phyloP scores from a whole-genome alignment of 2,797 vertebrate species.

The Myiotriccus ornatus region DNA sequence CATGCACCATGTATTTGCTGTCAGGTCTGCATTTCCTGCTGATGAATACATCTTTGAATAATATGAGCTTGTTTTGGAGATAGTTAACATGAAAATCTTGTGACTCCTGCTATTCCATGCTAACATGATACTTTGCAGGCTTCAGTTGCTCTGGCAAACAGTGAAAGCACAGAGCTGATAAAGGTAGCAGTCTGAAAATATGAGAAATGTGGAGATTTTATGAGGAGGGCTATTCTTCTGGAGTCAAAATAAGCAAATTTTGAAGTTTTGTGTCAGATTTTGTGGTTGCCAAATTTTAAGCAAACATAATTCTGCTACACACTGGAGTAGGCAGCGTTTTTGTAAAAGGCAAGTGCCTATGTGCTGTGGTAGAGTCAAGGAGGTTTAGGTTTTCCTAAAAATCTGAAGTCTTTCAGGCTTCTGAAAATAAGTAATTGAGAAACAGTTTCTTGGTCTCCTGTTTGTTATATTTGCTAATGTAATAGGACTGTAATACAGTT shows the following conservation, averaged over 20 bases:
- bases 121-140: background rate
- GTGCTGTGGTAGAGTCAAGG: background rate
- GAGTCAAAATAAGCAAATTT: background rate
- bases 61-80: background rate
- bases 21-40: slow-evolving; percentile 19
- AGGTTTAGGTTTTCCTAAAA: background rate
- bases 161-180: background rate
- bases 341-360: background rate
- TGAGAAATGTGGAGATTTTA: background rate
- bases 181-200: background rate
- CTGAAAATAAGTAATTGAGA: background rate
- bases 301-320: background rate
- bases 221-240: background rate
- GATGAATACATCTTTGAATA: background rate
- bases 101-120: background rate
- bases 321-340: background rate
- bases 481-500: background rate
- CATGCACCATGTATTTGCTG: background rate
- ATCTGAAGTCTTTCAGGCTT: background rate
- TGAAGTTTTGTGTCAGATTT: background rate
- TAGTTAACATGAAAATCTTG: background rate
- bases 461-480: background rate
- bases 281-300: background rate
- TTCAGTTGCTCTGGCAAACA: background rate
- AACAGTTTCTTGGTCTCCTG: background rate